These are phyloP conservation scores for Eidolon helvum DNA, from an alignment of 2,113 vertebrate species.

Conservation along the genomic window DNA sequence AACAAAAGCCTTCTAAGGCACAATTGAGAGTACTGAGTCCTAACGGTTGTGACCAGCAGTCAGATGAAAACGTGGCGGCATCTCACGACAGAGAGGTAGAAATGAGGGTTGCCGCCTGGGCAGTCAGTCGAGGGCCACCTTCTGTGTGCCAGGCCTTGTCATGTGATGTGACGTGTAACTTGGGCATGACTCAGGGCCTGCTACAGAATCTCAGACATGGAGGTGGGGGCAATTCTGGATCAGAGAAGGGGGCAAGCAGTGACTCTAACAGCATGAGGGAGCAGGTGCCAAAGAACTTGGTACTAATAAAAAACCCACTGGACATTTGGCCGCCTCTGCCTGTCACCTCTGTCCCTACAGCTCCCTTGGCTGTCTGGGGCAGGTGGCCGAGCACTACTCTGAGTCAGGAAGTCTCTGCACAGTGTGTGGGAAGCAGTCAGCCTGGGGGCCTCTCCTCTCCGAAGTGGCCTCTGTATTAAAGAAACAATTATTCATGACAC, in stretches of 20 bases:
- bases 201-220: not conserved
- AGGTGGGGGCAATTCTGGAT: not conserved
- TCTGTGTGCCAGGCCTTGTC: not conserved
- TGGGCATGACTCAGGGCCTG: not conserved
- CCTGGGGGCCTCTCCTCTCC: not conserved
- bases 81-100: not conserved
- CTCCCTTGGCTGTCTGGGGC: not conserved
- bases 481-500: not conserved
- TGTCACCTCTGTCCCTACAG: not conserved
- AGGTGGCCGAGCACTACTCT: not conserved
- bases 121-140: not conserved
- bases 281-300: not conserved
- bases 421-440: fast-evolving
- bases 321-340: not conserved
- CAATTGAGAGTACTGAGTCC: not conserved
- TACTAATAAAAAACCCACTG: not conserved
- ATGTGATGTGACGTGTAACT: not conserved
- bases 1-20: not conserved
- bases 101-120: not conserved
- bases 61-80: too few species aligned
- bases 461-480: not conserved
- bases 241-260: not conserved
- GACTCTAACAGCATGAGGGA: not conserved
- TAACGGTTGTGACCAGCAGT: not conserved
- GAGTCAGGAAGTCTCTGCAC: not conserved